Evolutionary conservation across 2,113 vertebrate species (phyloP).

Genomic region (Natator depressus): DNA sequence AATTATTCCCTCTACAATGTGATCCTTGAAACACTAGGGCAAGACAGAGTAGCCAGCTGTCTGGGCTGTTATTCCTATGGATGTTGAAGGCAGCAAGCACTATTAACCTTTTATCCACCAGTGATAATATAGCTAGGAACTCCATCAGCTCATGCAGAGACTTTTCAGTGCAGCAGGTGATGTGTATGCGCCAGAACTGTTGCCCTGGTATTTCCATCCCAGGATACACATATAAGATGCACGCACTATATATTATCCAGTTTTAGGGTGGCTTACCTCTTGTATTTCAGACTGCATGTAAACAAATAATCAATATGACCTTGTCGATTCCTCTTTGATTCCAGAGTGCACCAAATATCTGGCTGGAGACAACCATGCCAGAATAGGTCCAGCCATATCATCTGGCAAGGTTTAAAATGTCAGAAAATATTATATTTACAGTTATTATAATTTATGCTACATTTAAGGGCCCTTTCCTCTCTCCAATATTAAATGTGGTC

Average conservation of each 20-base stretch:
- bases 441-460: not conserved
- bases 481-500: not conserved
- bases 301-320: not conserved
- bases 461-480: not conserved
- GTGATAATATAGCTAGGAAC: not conserved
- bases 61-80: not conserved
- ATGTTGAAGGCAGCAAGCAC: not conserved
- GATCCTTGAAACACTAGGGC: not conserved
- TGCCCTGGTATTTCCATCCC: not conserved
- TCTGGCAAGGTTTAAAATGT: not conserved
- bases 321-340: not conserved
- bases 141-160: not conserved
- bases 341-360: not conserved
- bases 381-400: not conserved
- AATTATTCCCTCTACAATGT: not conserved
- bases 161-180: not conserved
- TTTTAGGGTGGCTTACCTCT: not conserved
- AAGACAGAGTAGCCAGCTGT: not conserved
- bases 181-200: not conserved
- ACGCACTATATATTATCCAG: not conserved
- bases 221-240: not conserved
- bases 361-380: not conserved
- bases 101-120: not conserved
- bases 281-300: not conserved
- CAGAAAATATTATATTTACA: not conserved